phyloP scores from a whole-genome alignment of 2,888 invertebrate species.

The Phalangium opilio region DNA sequence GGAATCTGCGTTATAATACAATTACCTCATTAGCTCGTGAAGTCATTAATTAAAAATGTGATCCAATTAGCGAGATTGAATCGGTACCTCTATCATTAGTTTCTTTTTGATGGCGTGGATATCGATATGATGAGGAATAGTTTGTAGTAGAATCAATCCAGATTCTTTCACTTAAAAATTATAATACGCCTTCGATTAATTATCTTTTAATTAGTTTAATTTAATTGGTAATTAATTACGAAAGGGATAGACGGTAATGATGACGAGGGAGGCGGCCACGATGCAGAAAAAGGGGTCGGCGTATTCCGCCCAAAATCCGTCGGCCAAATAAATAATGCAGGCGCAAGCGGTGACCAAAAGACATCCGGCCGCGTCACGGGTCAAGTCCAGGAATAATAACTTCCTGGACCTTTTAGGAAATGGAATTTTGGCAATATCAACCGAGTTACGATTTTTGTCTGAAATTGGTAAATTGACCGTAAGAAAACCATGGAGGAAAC shows the following conservation, averaged over 20 bases:
- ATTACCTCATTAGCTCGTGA: too few species aligned
- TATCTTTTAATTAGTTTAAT: too few species aligned
- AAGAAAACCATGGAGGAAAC: too few species aligned
- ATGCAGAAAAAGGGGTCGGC: constrained; percentile 8
- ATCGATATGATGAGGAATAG: constrained; percentile 76
- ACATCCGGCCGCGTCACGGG: constrained; percentile 38
- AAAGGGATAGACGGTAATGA: constrained; percentile 62
- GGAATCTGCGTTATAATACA: too few species aligned
- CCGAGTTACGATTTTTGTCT: too few species aligned
- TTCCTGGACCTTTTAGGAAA: neutral
- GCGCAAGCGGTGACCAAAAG: constrained; percentile 56
- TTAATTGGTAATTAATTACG: constrained; percentile 50
- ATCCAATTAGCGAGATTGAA: too few species aligned
- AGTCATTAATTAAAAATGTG: too few species aligned
- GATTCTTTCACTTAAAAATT: constrained; percentile 68
- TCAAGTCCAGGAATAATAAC: constrained; percentile 13
- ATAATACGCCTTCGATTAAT: too few species aligned
- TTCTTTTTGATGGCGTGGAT: constrained; percentile 50
- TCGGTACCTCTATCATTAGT: constrained; percentile 37
- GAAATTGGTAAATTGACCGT: too few species aligned
- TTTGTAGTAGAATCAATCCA: constrained; percentile 72
- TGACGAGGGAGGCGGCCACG: constrained; percentile 21
- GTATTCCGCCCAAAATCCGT: constrained; percentile 11
- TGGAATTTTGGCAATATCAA: too few species aligned
- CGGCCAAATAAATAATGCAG: constrained; percentile 48